Percentiles rank a stretch among this genome's conserved stretches.
These are phyloP conservation scores for Amphipoea oculea DNA, from an alignment of 2,888 invertebrate genomes.

Conservation along the genomic window DNA sequence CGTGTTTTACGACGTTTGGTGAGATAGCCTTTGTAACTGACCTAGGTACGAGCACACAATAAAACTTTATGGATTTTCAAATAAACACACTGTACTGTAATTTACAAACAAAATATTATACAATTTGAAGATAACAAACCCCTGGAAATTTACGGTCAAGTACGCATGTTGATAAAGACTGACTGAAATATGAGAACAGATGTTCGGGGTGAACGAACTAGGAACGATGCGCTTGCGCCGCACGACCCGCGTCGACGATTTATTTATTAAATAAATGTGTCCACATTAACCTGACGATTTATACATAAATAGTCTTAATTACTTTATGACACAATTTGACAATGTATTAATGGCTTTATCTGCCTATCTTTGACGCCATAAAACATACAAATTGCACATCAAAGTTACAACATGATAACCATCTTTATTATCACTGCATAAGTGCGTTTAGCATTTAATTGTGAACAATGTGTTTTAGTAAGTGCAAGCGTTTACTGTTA, in stretches of 20 bases:
- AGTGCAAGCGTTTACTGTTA: conserved; percentile 45
- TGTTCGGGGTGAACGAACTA: conserved; percentile 87
- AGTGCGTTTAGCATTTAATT: conserved; percentile 58
- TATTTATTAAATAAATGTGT: conserved; percentile 74
- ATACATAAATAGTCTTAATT: conserved; percentile 72
- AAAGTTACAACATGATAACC: conserved; percentile 54
- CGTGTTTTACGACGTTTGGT: conserved; percentile 52
- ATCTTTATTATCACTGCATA: conserved; percentile 63
- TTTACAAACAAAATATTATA: conserved; percentile 59
- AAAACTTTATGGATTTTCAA: conserved; percentile 60
- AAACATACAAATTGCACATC: conserved; percentile 59
- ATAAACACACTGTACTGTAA: conserved; percentile 56
- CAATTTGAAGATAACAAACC: conserved; percentile 63
- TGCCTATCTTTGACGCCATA: conserved; percentile 52
- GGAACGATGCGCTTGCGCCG: conserved; percentile 74
- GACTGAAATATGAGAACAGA: conserved; percentile 88
- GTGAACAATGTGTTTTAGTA: conserved; percentile 39
- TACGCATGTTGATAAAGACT: conserved; percentile 80
- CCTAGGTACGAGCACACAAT: conserved; percentile 63
- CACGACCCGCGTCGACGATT: conserved; percentile 74
- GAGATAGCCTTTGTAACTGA: conserved; percentile 65
- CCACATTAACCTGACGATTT: conserved; percentile 76
- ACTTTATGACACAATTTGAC: conserved; percentile 63
- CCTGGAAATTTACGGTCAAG: conserved; percentile 73
- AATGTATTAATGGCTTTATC: conserved; percentile 64